These are phyloP conservation scores for Paragorgia papillata DNA, from an alignment of 92 coral and sea anemone species.

Conservation along the genomic window DNA sequence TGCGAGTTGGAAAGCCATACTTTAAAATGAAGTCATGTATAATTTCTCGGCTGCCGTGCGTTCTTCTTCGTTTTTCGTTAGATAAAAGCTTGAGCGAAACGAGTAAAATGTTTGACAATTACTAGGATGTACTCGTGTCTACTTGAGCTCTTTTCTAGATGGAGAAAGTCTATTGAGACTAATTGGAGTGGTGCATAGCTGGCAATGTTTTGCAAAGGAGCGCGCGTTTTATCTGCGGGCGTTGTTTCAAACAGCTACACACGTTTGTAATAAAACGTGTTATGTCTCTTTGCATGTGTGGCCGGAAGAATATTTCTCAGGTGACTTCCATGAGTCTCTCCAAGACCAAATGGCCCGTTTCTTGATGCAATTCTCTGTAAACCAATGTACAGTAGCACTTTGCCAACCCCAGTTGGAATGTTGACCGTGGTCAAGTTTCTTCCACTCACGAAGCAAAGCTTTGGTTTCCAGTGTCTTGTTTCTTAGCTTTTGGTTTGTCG, in stretches of 20 bases:
- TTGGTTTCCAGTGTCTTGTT: too few species aligned
- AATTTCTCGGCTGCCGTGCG: constrained; percentile 49
- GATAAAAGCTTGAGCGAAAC: constrained; percentile 55
- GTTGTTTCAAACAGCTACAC: constrained; percentile 49
- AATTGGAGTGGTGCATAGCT: constrained; percentile 42
- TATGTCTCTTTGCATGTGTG: constrained; percentile 51
- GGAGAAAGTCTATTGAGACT: constrained; percentile 55
- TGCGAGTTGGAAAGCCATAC: constrained; percentile 38
- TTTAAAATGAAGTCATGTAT: constrained; percentile 46
- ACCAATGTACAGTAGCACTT: constrained; percentile 6
- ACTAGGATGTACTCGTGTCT: constrained; percentile 56
- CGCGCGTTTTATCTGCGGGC: constrained; percentile 20
- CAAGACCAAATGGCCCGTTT: constrained; percentile 56
- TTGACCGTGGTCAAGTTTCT: too few species aligned
- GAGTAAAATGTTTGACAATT: constrained; percentile 50
- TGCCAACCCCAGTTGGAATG: too few species aligned
- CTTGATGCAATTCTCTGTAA: constrained; percentile 47
- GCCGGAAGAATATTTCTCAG: constrained; percentile 50
- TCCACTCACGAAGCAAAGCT: too few species aligned
- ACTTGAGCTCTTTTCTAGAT: constrained; percentile 51
- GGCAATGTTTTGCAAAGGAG: constrained; percentile 36
- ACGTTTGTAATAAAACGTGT: constrained; percentile 28
- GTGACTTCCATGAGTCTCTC: too few species aligned
- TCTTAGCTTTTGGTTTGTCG: too few species aligned
- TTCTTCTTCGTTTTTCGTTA: constrained; percentile 45